Evolutionary conservation across 2,888 invertebrate species (phyloP), one percentile per base, ranked within the genome.

Genomic region (Bedellia somnulentella): DNA sequence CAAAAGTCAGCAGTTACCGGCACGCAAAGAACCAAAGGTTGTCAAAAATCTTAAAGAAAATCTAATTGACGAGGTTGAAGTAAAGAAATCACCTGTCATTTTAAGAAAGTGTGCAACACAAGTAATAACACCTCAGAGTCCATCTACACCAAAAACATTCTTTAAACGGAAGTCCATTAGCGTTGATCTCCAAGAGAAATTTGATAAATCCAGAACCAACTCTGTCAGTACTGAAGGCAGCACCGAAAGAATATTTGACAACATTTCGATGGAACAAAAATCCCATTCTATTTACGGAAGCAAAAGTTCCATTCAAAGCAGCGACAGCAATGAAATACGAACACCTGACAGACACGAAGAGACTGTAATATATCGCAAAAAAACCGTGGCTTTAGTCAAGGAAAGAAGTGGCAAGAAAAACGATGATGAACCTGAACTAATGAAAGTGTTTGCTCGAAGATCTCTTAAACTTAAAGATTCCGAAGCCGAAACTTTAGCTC

Each of bases 391-490:
- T 2, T 31, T 54, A n/a, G 49, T 60, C 6, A 63, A 56, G 43
- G 71, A 73, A 38, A 64, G 61, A 34, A 57, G 57, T 15, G 63
- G 63, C 24, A 62, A 52, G 29, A 78, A 68, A 42, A 78, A 80
- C 32, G 86, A 87, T 33, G 83, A 86, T 18, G 86, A 87, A 51
- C 88, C 89, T 0, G 89, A 89, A 57, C 52, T 89, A 5, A 84
- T 89, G 82, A 89, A 89, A 60, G 89, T 89, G 1, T 89, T 89
- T 50, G 89, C 89, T 0, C 68, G 89, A 24, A 66, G 89, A 33
- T 89, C 89, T n/a, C 62, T 89, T 0, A 89, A 89, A 61, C 67
- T 87, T n/a, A 87, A 86, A 62, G 87, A 88, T 43, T 63, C 64
- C 3, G 87, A 87, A 44, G 76, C 73, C 1, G 82, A 82, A 34